Conservation (phyloP, 2,797 vertebrate genomes). For the Setipinna tenuifilis region DNA sequence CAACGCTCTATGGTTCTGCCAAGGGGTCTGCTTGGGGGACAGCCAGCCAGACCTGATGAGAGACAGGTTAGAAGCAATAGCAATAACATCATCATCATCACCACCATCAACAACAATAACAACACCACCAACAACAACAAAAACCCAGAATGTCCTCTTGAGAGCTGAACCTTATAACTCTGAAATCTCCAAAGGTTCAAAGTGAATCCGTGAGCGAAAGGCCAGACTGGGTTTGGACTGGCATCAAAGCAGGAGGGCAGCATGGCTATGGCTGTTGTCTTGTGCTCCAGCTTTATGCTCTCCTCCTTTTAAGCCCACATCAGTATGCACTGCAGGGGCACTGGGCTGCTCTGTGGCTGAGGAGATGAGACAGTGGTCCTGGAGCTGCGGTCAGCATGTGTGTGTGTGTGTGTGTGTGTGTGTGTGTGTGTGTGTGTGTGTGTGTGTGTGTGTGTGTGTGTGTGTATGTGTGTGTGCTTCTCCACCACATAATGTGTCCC, state of each 20-base stretch:
- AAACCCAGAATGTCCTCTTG: background rate
- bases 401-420: no score
- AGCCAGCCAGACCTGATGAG: background rate
- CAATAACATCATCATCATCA: background rate
- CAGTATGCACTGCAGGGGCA: no score
- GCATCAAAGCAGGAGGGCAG: background rate
- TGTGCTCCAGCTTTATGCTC: background rate
- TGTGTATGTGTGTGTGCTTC: no score
- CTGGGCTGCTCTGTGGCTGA: no score
- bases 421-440: no score
- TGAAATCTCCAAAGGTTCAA: background rate
- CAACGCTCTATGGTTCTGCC: background rate
- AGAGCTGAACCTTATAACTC: background rate
- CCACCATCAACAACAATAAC: background rate
- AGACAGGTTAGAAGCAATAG: background rate
- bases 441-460: no score
- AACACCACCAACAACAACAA: background rate
- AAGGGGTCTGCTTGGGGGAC: background rate
- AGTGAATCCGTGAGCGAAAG: background rate
- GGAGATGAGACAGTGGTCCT: no score
- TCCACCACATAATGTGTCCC: no score
- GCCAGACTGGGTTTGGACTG: background rate
- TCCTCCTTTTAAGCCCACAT: background rate
- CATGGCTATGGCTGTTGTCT: background rate
- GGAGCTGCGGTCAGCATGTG: no score